Conservation (phyloP, 2,888 invertebrate genomes). For the Pandemis cinnamomeana region DNA sequence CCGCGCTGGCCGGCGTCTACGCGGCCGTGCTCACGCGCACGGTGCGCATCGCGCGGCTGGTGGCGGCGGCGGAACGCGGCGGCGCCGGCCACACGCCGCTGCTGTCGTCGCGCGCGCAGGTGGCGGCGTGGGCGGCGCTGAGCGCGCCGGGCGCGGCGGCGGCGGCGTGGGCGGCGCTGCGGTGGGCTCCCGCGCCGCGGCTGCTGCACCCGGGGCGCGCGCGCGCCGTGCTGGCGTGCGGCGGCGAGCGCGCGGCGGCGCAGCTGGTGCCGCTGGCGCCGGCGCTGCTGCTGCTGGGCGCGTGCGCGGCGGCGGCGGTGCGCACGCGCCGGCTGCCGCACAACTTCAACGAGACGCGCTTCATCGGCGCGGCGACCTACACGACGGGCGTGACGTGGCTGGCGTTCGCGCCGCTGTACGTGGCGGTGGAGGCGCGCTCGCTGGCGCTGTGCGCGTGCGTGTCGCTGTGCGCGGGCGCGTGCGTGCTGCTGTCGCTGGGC, state of each 20-base stretch:
- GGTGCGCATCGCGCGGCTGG: slow-evolving; percentile 57
- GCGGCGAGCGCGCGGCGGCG: slow-evolving; percentile 78
- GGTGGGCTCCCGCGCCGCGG: slow-evolving; percentile 76
- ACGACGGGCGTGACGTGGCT: slow-evolving; percentile 91
- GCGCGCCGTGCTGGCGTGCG: slow-evolving; percentile 86
- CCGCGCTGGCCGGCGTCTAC: slow-evolving; percentile 57
- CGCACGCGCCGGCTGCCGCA: slow-evolving; percentile 91
- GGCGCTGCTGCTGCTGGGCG: slow-evolving; percentile 87
- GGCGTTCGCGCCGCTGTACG: slow-evolving; percentile 90
- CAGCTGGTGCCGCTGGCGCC: slow-evolving; percentile 87
- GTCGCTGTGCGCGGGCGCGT: slow-evolving; percentile 89
- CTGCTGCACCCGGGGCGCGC: slow-evolving; percentile 79
- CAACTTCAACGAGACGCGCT: slow-evolving; percentile 91
- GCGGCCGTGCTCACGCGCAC: slow-evolving; percentile 59
- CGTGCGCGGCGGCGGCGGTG: slow-evolving; percentile 91
- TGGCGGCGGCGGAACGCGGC: slow-evolving; percentile 63
- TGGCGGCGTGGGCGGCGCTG: slow-evolving; percentile 84
- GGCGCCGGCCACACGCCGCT: slow-evolving; percentile 49
- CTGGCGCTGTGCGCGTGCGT: slow-evolving; percentile 86
- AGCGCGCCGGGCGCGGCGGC: slow-evolving; percentile 75
- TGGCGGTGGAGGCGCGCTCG: slow-evolving; percentile 58
- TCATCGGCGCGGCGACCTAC: slow-evolving; percentile 92
- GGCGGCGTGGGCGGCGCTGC: slow-evolving; percentile 86
- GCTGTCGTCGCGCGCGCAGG: slow-evolving; percentile 80
- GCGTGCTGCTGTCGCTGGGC: slow-evolving; percentile 89